phyloP scores from a whole-genome alignment of 35 echinoderm and acorn worm genomes.

The Lytechinus pictus region DNA sequence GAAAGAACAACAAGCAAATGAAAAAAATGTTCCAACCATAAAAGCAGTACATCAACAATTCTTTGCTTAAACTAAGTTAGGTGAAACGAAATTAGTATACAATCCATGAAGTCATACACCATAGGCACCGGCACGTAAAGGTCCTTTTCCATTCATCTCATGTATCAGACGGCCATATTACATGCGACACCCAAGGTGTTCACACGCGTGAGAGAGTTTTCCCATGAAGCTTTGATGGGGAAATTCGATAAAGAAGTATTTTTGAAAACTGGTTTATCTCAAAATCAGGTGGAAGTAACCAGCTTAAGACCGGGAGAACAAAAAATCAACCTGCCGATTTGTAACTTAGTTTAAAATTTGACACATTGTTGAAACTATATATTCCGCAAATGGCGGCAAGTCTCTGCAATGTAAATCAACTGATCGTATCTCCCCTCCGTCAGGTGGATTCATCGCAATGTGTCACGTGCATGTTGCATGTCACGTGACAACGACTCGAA shows the following conservation, averaged over 20 bases:
- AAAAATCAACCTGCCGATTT: neutral
- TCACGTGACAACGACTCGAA: neutral
- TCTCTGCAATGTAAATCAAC: neutral
- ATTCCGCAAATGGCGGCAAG: neutral
- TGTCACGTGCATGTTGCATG: neutral
- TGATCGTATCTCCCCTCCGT: neutral
- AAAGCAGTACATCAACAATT: too few species aligned
- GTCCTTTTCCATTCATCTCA: neutral
- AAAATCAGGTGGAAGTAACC: neutral
- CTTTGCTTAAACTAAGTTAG: too few species aligned
- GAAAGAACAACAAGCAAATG: too few species aligned
- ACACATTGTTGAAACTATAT: constrained; percentile 6
- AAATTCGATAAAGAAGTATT: constrained; percentile 18
- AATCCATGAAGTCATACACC: too few species aligned
- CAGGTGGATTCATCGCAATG: neutral
- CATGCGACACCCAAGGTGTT: neutral
- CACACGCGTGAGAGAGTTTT: constrained; percentile 10
- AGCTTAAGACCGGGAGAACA: neutral
- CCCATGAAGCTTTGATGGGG: neutral
- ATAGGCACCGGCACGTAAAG: too few species aligned
- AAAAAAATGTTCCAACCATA: too few species aligned
- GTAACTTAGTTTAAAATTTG: neutral
- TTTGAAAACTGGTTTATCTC: constrained; percentile 33
- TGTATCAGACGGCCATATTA: neutral
- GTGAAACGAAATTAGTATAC: too few species aligned